Percentiles rank a stretch among this genome's conserved stretches.
Conservation (phyloP, 2,888 invertebrate genomes). For the Rhaphigaster nebulosa region DNA sequence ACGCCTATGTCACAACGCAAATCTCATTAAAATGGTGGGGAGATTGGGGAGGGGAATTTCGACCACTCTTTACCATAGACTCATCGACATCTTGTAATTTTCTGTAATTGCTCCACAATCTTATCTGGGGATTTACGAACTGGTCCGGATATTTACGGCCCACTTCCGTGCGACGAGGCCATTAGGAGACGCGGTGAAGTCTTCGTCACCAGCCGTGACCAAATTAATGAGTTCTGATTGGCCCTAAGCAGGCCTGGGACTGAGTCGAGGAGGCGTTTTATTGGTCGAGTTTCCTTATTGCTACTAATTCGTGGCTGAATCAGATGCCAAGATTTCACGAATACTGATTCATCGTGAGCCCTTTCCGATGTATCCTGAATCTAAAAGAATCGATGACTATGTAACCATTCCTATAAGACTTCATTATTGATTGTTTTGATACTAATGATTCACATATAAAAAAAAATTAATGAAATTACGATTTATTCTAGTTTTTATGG, state of each 20-base stretch:
- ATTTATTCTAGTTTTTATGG: not conserved
- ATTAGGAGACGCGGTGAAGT: slow-evolving; percentile 17
- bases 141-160: slow-evolving; percentile 17
- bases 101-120: slow-evolving; percentile 36
- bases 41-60: not conserved
- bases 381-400: not conserved
- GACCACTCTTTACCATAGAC: not conserved
- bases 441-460: not conserved
- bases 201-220: slow-evolving; percentile 27
- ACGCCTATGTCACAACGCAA: slow-evolving; percentile 19
- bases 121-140: slow-evolving; percentile 28
- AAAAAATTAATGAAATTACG: not conserved
- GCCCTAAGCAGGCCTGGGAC: not conserved
- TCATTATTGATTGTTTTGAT: not conserved
- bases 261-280: not conserved
- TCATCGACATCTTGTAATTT: slow-evolving; percentile 45
- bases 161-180: not conserved
- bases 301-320: not conserved
- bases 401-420: not conserved
- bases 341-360: not conserved
- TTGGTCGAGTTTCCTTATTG: slow-evolving; percentile 6
- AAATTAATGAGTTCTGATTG: slow-evolving; percentile 32
- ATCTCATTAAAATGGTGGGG: slow-evolving; percentile 24
- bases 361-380: not conserved
- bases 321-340: not conserved